Conservation (phyloP, 2,888 invertebrate genomes). For the Leptarthrus brevirostris region DNA sequence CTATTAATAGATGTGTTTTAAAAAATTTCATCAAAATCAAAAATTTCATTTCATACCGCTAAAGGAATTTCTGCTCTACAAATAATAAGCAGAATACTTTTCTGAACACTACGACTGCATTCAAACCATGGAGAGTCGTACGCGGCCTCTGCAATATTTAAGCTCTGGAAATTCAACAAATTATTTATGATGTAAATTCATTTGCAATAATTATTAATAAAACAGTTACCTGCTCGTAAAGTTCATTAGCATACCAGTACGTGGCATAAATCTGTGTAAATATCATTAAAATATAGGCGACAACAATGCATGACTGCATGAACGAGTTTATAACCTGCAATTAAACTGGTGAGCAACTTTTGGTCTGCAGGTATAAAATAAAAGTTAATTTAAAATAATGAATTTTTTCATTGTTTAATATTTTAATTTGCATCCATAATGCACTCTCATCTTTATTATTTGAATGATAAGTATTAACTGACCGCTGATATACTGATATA, state of each 20-base stretch:
- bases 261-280: conserved; percentile 39
- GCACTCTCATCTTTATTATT: too few species aligned
- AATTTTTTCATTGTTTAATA: too few species aligned
- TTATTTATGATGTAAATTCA: not conserved
- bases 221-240: conserved; percentile 20
- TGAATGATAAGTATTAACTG: too few species aligned
- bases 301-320: conserved; percentile 17
- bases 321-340: conserved; percentile 19
- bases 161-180: conserved; percentile 15
- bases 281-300: conserved; percentile 34
- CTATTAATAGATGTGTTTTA: conserved; percentile 8
- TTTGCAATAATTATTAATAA: not conserved
- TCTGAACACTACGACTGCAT: conserved; percentile 2
- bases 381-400: too few species aligned
- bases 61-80: conserved; percentile 34
- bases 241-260: conserved; percentile 37
- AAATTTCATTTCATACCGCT: too few species aligned
- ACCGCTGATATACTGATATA: too few species aligned
- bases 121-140: conserved; percentile 41
- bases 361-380: too few species aligned
- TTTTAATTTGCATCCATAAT: too few species aligned
- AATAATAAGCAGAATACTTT: conserved; percentile 26
- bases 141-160: conserved; percentile 31
- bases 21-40: too few species aligned
- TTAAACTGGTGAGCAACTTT: too few species aligned